Evolutionary conservation across 2,113 vertebrate species (phyloP), one percentile per base, ranked within the genome.

Genomic region (Salvelinus fontinalis): DNA sequence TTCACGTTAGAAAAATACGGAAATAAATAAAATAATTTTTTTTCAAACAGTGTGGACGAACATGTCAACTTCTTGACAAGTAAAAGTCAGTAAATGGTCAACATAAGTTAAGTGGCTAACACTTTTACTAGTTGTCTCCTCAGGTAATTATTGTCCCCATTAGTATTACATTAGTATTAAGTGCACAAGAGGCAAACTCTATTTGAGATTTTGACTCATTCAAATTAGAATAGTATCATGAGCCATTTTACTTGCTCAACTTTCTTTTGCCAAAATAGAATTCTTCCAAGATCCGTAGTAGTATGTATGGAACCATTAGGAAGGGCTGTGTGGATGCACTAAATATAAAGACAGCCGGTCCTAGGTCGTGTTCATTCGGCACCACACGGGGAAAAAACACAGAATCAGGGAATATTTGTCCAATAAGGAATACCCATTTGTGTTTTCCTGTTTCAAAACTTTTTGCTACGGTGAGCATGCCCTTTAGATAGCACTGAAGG

Each of bases 291-390:
- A 66, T 75, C 73, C 78, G 34, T 73, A 11, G 67, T 16, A 54
- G 79, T 44, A 44, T 44, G 39, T 44, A 11, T 77, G 71, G 75
- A 81, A 76, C 67, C 71, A 76, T 77, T 59, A 48, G 59, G 14
- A 54, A 73, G 88, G 89, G 87, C 82, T 87, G 87, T 88, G 90
- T 90, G 90, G 90, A 88, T 80, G 82, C 39, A 44, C 39, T 12
- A 89, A 81, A 77, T 66, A 74, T 67, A 24, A 66, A 83, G 51
- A 81, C 75, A 86, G 87, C 87, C 89, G 84, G 82, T 84, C 84
- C 88, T 71, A 39, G 70, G 16, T 54, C 51, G 16, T 54, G 51
- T 54, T 54, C 51, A 54, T 54, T 54, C 39, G 13, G 16, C 5
- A 54, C 51, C 16, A 54, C 3, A 54, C 4, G 3, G 16, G 0